Percentiles rank a stretch among this genome's conserved stretches.
These are phyloP conservation scores for Sebastes matsubarae DNA, from an alignment of 2,797 vertebrate genomes.

Conservation along the genomic window DNA sequence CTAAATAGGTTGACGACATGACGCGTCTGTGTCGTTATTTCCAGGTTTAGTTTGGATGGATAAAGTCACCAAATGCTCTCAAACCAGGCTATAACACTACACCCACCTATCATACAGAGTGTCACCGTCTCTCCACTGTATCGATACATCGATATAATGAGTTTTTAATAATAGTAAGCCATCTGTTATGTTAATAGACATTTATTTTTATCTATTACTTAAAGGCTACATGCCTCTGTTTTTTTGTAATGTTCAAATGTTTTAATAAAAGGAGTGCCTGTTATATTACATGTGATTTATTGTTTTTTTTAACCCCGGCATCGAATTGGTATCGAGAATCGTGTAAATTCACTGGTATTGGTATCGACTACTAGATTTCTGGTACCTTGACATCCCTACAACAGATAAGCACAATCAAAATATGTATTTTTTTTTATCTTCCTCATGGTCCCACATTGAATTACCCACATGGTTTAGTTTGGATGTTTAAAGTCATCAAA, in stretches of 20 bases:
- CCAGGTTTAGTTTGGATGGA: neutral
- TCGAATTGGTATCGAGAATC: too few relatives aligned
- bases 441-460: too few relatives aligned
- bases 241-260: too few relatives aligned
- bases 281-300: too few relatives aligned
- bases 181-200: too few relatives aligned
- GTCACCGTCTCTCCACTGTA: fast-evolving
- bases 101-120: fast-evolving
- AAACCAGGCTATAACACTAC: neutral
- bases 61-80: neutral
- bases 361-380: too few relatives aligned
- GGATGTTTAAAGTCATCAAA: neutral
- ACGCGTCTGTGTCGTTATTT: neutral
- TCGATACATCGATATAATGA: neutral
- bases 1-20: neutral
- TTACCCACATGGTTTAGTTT: neutral
- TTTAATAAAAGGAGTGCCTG: too few relatives aligned
- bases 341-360: too few relatives aligned
- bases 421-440: neutral
- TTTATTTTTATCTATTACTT: too few relatives aligned
- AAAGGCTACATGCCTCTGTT: too few relatives aligned
- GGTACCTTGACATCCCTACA: too few relatives aligned
- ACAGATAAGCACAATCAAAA: neutral
- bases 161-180: neutral
- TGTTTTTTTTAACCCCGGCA: too few relatives aligned